Evolutionary conservation across 53 echinoderm and acorn worm species (phyloP).

Genomic region (Holothuria scabra): DNA sequence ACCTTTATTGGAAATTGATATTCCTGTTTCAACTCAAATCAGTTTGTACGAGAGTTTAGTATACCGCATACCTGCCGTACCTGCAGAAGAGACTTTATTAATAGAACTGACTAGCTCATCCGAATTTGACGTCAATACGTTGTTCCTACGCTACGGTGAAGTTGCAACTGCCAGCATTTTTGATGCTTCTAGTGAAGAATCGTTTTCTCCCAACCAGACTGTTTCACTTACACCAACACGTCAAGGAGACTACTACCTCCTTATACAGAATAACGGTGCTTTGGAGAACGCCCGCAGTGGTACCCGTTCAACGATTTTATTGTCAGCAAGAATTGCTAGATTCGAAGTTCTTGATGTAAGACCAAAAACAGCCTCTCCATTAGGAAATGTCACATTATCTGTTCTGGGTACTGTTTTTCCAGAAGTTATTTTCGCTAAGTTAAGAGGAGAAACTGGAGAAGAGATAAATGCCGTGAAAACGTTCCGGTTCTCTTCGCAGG

Average conservation of each 20-base stretch:
- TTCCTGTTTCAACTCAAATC: not conserved
- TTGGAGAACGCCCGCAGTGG: not conserved
- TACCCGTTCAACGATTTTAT: not conserved
- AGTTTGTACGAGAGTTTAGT: not conserved
- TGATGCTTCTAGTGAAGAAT: conserved; percentile 24
- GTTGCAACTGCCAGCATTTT: conserved; percentile 28
- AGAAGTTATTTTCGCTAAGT: conserved; percentile 11
- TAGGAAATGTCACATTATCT: conserved; percentile 29
- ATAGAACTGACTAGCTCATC: conserved; percentile 5
- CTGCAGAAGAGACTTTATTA: conserved; percentile 19
- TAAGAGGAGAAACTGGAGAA: not conserved
- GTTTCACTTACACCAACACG: conserved; percentile 11
- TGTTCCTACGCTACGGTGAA: conserved; percentile 28
- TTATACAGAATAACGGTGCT: conserved; percentile 38
- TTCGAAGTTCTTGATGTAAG: conserved; percentile 19
- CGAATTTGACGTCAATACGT: conserved; percentile 25
- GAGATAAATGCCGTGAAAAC: not conserved
- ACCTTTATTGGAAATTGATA: conserved; percentile 25
- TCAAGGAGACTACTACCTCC: conserved; percentile 33
- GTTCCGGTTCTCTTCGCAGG: conserved; percentile 34
- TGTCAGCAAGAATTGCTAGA: conserved; percentile 22
- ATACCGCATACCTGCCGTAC: conserved; percentile 16
- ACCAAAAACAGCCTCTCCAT: not conserved
- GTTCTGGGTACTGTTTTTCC: conserved; percentile 37
- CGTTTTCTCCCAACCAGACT: conserved; percentile 35